Conservation (phyloP, 2,888 invertebrate genomes). For the Trilocha varians region DNA sequence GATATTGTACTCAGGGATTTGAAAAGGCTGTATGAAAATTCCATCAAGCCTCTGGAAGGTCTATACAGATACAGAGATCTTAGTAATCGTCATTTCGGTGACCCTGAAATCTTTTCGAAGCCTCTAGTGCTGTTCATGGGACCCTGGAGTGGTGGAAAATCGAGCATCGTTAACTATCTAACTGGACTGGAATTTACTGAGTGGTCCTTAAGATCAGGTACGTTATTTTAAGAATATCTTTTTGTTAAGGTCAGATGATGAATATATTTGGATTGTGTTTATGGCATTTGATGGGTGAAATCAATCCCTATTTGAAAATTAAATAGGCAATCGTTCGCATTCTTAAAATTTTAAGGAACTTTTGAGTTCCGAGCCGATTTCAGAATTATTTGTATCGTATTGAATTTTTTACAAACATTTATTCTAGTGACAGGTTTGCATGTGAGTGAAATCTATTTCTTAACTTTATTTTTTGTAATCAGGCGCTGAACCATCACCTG, state of each 20-base stretch:
- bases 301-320: no score
- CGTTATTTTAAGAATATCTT: constrained; percentile 7
- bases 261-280: no score
- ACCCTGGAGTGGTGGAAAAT: constrained; percentile 97
- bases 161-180: constrained; percentile 93
- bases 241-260: no score
- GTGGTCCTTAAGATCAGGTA: constrained; percentile 90
- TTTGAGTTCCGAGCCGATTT: no score
- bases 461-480: background rate
- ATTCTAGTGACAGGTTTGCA: no score
- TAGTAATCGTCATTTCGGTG: constrained; percentile 92
- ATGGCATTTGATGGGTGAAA: no score
- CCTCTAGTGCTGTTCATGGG: constrained; percentile 95
- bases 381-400: no score
- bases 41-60: constrained; percentile 92
- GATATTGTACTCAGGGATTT: constrained; percentile 87
- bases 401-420: no score
- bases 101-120: constrained; percentile 95
- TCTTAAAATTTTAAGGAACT: no score
- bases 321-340: no score
- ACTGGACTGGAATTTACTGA: constrained; percentile 89
- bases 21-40: constrained; percentile 87
- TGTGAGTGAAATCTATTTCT: background rate
- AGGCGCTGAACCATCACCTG: constrained; percentile 96
- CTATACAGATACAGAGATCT: constrained; percentile 93